phyloP scores from a whole-genome alignment of 2,888 invertebrate genomes.

The Xestia xanthographa region DNA sequence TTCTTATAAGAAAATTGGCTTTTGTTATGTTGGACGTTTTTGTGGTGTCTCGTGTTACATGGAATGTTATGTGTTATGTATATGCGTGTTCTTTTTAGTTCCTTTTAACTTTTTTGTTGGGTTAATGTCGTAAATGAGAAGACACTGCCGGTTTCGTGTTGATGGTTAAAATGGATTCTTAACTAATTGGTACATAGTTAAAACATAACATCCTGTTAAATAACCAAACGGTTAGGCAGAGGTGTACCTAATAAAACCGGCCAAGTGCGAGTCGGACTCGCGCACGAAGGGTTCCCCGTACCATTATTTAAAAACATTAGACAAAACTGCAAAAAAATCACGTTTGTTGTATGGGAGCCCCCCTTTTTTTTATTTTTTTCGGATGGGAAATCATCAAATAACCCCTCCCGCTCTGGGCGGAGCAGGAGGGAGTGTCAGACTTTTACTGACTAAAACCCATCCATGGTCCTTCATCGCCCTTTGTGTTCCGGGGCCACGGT shows the following conservation, averaged over 20 bases:
- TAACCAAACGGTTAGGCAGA: background rate
- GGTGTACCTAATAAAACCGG: background rate
- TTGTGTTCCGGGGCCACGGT: no score
- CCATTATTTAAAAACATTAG: no score
- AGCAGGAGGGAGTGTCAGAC: no score
- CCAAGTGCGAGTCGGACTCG: no score
- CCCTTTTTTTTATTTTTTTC: no score
- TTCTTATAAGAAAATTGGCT: slow-evolving; percentile 64
- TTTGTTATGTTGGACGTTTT: slow-evolving; percentile 59
- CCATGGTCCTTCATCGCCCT: no score
- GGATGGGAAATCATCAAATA: no score
- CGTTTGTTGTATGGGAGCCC: no score
- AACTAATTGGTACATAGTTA: background rate
- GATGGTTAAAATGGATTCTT: slow-evolving; percentile 6
- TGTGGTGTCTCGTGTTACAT: slow-evolving; percentile 51
- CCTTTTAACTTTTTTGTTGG: slow-evolving; percentile 32
- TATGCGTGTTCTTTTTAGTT: slow-evolving; percentile 37
- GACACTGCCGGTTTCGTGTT: slow-evolving; percentile 11
- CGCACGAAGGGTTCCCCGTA: no score
- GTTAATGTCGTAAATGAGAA: slow-evolving; percentile 2
- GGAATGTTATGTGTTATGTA: slow-evolving; percentile 53
- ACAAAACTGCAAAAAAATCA: no score
- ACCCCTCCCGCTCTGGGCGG: no score
- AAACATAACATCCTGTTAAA: background rate
- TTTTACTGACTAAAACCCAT: no score